Percentiles rank a stretch among this genome's conserved stretches.
These are phyloP conservation scores for Epizoanthus ramosus DNA, from an alignment of 92 coral and sea anemone species.

Conservation along the genomic window DNA sequence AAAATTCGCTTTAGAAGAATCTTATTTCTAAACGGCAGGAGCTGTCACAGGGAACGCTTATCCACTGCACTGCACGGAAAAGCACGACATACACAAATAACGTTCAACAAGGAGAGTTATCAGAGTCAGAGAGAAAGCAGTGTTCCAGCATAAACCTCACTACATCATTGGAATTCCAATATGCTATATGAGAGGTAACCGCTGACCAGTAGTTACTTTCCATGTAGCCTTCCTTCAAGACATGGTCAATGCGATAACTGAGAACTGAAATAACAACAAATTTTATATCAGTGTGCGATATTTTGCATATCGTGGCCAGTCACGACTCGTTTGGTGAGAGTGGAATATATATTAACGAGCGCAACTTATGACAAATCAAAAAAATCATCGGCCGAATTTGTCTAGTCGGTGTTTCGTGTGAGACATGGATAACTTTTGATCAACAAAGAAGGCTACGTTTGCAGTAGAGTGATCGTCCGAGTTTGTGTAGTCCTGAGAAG, in stretches of 20 bases:
- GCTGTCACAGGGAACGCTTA: too few relatives aligned
- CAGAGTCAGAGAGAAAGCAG: constrained; percentile 47
- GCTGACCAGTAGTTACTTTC: constrained; percentile 96
- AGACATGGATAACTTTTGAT: too few relatives aligned
- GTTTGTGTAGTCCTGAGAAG: too few relatives aligned
- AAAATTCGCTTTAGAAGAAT: too few relatives aligned
- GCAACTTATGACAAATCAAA: not conserved
- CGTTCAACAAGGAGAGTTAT: not conserved
- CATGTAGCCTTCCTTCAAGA: constrained; percentile 88
- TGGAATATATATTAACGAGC: not conserved
- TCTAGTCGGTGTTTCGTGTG: too few relatives aligned
- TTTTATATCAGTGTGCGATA: not conserved
- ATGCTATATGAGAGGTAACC: constrained; percentile 92
- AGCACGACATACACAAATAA: not conserved
- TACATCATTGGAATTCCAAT: constrained; percentile 93
- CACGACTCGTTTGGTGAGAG: not conserved
- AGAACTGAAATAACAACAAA: constrained; percentile 68
- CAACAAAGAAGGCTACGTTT: too few relatives aligned
- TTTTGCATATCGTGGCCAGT: not conserved
- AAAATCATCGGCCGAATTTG: too few relatives aligned
- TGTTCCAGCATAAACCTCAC: constrained; percentile 90
- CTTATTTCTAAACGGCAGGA: too few relatives aligned
- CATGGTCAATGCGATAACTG: constrained; percentile 83
- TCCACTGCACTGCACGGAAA: not conserved
- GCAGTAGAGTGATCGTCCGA: too few relatives aligned